phyloP scores from a whole-genome alignment of 1,140 invertebrate genomes.

The Portunus trituberculatus region DNA sequence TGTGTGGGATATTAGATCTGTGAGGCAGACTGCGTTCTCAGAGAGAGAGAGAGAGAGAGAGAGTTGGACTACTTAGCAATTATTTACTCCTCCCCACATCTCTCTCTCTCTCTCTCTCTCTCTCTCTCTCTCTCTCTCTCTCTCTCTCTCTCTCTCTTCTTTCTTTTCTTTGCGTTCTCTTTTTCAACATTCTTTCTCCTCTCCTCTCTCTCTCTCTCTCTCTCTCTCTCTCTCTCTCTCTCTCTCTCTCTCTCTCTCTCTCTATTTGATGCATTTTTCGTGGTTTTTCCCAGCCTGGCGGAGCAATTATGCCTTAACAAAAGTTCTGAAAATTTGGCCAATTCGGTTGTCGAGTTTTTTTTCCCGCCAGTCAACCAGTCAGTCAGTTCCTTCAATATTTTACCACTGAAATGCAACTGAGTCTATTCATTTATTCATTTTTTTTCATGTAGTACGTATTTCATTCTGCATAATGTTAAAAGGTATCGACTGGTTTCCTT shows the following conservation, averaged over 20 bases:
- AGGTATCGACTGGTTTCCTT: neutral
- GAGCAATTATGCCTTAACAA: conserved; percentile 32
- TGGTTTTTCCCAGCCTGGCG: neutral
- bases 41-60: too few relatives aligned
- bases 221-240: neutral
- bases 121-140: neutral
- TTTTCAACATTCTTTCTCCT: neutral
- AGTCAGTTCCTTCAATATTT: neutral
- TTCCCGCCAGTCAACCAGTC: neutral
- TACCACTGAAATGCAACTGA: neutral
- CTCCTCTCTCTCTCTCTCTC: neutral
- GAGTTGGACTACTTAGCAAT: too few relatives aligned
- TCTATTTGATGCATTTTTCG: neutral
- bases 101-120: neutral
- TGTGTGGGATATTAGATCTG: too few relatives aligned
- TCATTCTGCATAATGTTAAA: neutral
- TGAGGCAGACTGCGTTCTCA: too few relatives aligned
- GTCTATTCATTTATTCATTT: neutral
- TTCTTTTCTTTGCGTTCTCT: neutral
- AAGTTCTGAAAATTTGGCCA: conserved; percentile 43
- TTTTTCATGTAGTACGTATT: too few relatives aligned
- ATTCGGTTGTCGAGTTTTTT: neutral
- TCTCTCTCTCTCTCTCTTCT: neutral
- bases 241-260: neutral
- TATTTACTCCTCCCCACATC: neutral